Evolutionary conservation across 1,140 invertebrate species (phyloP), one percentile per base, ranked within the genome.

Genomic region (Lepidotrigona ventralis): DNA sequence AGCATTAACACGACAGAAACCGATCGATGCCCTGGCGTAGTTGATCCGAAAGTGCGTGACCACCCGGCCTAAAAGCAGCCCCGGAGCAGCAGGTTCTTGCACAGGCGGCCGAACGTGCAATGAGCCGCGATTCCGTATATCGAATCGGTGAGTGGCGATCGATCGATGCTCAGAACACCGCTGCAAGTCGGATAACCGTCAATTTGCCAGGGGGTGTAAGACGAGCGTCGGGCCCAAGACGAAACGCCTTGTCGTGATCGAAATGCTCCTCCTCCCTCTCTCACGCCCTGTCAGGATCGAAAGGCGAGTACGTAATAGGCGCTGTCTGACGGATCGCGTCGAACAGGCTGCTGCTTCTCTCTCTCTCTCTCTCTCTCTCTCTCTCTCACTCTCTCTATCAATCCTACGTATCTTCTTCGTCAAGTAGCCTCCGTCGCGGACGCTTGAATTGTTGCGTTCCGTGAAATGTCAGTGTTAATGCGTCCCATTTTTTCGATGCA

Each of bases 111-210:
- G 46, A 60, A 75, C 71, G 29, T 83, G 75, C 85, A 71, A 66
- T 60, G 72, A 86, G 76, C 71, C 51, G 63, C 74, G 79, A 87
- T 88, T 82, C 66, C 70, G 79, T 83, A 85, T 88, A 85, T 85
- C 86, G 86, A 88, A 88, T 88, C 87, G 86, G 68, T 87, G 86
- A 88, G 76, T 88, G 77, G 79, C 80, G 87, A 88, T 88, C 87
- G 87, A 89, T 89, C 87, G 84, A 56, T 82, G 66, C 80, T 64
- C 39, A 39, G 68, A 70, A 68, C 83, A 64, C 56, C 73, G 77
- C 39, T 81, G 78, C 54, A 86, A 70, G 70, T 84, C 81, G 78
- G 71, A 88, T 89, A 89, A 89, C 88, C 87, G 75, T 88, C 88
- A 89, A 88, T 89, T 89, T 89, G 75, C 81, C 23, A 84, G 21